These are phyloP conservation scores for Craniophora ligustri DNA, from an alignment of 2,888 invertebrate genomes.

Conservation along the genomic window DNA sequence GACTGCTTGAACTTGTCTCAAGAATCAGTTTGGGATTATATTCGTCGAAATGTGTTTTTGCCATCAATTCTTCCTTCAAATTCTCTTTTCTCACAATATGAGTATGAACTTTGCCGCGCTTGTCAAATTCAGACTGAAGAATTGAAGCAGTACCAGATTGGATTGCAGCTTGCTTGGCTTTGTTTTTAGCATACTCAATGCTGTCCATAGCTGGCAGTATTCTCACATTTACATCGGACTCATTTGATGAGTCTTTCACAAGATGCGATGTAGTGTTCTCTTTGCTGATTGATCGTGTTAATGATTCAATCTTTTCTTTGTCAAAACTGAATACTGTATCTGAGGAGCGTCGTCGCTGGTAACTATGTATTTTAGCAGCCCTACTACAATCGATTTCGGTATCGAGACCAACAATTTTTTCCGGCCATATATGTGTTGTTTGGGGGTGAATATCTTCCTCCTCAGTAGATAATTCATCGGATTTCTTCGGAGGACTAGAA, in stretches of 20 bases:
- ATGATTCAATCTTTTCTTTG: constrained; percentile 92
- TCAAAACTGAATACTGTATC: constrained; percentile 93
- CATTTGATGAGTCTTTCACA: constrained; percentile 85
- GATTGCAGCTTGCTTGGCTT: constrained; percentile 72
- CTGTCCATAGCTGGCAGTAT: constrained; percentile 87
- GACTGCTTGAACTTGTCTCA: constrained; percentile 87
- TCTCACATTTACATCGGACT: constrained; percentile 85
- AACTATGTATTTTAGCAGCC: constrained; percentile 82
- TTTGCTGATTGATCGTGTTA: constrained; percentile 89
- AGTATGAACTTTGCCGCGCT: constrained; percentile 80
- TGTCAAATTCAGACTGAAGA: constrained; percentile 90
- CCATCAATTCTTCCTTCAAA: constrained; percentile 90
- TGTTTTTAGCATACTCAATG: constrained; percentile 88
- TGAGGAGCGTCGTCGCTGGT: constrained; percentile 91
- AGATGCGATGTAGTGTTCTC: constrained; percentile 76
- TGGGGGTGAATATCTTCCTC: constrained; percentile 86
- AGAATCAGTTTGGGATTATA: constrained; percentile 91
- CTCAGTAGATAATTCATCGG: constrained; percentile 85
- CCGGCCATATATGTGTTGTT: constrained; percentile 88
- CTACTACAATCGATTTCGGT: constrained; percentile 85
- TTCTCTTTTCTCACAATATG: constrained; percentile 86
- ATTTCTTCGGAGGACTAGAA: constrained; percentile 74
- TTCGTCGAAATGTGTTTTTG: constrained; percentile 91
- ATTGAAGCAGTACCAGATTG: constrained; percentile 85
- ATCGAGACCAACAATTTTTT: constrained; percentile 84